Percentiles rank a stretch among this genome's conserved stretches.
phyloP scores from a whole-genome alignment of 1,140 invertebrate species.

The Anthonomus grandis region DNA sequence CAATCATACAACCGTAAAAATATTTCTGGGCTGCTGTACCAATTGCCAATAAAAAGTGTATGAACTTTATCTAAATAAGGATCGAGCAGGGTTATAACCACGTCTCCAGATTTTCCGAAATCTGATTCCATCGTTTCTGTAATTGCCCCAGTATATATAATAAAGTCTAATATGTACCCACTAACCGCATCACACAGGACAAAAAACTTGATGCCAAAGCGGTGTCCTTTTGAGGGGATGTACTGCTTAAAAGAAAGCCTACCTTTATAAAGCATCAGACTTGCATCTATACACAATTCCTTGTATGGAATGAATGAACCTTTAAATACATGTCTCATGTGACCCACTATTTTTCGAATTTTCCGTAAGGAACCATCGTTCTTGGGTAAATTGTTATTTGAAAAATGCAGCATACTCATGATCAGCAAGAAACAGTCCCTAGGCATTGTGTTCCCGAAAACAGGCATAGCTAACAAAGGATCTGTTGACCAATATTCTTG shows the following conservation, averaged over 20 bases:
- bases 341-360: background rate
- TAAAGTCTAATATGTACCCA: constrained; percentile 16
- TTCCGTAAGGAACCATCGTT: background rate
- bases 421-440: constrained; percentile 32
- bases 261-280: constrained; percentile 42
- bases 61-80: constrained; percentile 40
- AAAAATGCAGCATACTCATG: constrained; percentile 27
- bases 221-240: constrained; percentile 41
- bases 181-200: constrained; percentile 10
- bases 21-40: constrained; percentile 42
- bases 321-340: background rate
- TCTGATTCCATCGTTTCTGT: background rate
- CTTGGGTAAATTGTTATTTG: constrained; percentile 27
- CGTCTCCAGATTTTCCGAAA: constrained; percentile 34
- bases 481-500: constrained; percentile 36
- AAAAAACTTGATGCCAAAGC: constrained; percentile 22
- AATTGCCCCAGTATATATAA: constrained; percentile 13
- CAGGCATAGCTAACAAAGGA: constrained; percentile 30
- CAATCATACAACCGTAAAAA: constrained; percentile 20
- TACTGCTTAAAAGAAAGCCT: constrained; percentile 45
- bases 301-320: constrained; percentile 25
- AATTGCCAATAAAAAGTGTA: constrained; percentile 45
- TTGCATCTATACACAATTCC: constrained; percentile 35
- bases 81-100: constrained; percentile 40
- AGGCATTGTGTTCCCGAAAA: constrained; percentile 35